Evolutionary conservation across 2,888 invertebrate genomes (phyloP).

Genomic region (Nomada ferruginata): DNA sequence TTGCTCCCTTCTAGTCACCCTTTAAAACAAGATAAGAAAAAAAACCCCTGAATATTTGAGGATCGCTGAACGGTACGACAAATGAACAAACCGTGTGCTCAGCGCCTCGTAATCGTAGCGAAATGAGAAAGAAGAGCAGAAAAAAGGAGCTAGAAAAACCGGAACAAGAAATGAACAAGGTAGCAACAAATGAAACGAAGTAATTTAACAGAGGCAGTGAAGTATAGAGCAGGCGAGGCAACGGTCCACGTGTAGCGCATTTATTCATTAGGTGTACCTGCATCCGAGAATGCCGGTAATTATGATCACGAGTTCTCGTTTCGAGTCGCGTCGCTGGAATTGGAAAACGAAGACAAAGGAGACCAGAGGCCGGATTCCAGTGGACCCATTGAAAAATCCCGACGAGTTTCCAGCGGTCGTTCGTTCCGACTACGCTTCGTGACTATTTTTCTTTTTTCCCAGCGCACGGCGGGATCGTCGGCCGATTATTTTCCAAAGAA

Average conservation of each 20-base stretch:
- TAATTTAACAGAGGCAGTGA: not conserved
- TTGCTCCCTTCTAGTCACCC: no score
- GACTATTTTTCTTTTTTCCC: not conserved
- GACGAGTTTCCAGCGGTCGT: slow-evolving; percentile 3
- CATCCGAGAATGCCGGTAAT: slow-evolving; percentile 15
- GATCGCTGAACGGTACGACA: no score
- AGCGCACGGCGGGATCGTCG: not conserved
- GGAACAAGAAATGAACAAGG: not conserved
- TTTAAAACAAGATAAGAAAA: no score
- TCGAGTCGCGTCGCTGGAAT: slow-evolving; percentile 13
- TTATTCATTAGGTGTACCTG: slow-evolving; percentile 29
- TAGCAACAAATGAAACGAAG: no score
- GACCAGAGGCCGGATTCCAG: not conserved
- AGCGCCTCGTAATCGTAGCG: not conserved
- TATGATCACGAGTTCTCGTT: slow-evolving; percentile 30
- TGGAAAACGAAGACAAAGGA: slow-evolving; percentile 19
- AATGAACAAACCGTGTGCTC: not conserved
- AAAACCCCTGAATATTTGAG: no score
- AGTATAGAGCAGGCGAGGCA: not conserved
- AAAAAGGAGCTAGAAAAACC: no score
- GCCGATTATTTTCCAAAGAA: slow-evolving; percentile 25
- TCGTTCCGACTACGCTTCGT: not conserved
- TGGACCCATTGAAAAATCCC: slow-evolving; percentile 20
- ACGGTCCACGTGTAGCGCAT: not conserved
- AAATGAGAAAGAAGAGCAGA: not conserved